These are phyloP conservation scores for Dromococcyx pavoninus DNA, from an alignment of 2,797 vertebrate species.

Conservation along the genomic window DNA sequence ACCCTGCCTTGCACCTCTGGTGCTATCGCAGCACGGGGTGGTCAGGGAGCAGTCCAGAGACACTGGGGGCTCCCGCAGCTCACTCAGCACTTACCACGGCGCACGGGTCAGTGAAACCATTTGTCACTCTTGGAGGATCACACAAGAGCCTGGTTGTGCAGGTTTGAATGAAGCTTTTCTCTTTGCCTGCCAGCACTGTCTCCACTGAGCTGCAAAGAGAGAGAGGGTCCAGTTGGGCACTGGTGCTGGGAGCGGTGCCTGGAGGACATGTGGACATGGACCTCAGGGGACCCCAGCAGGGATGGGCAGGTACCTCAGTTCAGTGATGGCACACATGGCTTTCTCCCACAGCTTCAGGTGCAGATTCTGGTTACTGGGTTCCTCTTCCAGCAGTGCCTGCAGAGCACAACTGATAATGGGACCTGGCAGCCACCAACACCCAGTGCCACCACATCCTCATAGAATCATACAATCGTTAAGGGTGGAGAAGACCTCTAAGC, in stretches of 20 bases:
- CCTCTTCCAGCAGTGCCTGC: not conserved
- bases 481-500: no score
- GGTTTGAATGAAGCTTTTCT: not conserved
- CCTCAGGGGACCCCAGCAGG: not conserved
- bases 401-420: not conserved
- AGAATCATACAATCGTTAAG: no score
- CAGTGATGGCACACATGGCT: not conserved
- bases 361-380: not conserved
- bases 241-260: not conserved
- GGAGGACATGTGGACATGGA: not conserved
- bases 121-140: no score
- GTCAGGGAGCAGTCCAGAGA: not conserved
- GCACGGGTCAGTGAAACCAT: rapidly evolving
- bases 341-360: rapidly evolving
- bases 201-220: not conserved
- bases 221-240: not conserved
- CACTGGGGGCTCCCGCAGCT: not conserved
- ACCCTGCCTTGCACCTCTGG: not conserved
- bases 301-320: not conserved
- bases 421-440: not conserved
- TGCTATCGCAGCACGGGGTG: not conserved
- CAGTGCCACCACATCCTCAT: not conserved
- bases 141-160: not conserved
- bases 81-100: rapidly evolving
- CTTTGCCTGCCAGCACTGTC: not conserved